Evolutionary conservation across 1,140 invertebrate species (phyloP).

Genomic region (Drosophila pallidifrons): DNA sequence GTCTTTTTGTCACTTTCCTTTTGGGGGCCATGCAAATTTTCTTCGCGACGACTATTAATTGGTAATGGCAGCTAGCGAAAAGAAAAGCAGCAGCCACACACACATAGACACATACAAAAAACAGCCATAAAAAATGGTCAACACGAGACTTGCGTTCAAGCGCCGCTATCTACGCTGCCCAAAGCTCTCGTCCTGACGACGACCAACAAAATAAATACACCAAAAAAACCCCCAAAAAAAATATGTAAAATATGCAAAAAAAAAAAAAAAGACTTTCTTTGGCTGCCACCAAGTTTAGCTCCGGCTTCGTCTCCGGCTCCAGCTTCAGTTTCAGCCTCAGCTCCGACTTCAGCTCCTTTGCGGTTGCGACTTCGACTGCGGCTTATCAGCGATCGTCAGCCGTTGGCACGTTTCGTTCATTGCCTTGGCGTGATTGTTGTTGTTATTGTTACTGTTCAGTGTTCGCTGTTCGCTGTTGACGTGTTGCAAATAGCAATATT

Average conservation of each 20-base stretch:
- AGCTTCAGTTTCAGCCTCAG: no score
- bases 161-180: conserved; percentile 30
- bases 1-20: conserved; percentile 78
- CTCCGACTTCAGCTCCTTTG: not conserved
- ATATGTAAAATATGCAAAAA: conserved; percentile 1
- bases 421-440: conserved; percentile 68
- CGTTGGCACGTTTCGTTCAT: conserved; percentile 81
- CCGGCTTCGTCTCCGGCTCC: not conserved
- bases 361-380: conserved; percentile 18
- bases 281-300: conserved; percentile 23
- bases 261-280: conserved; percentile 72
- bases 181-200: conserved; percentile 51
- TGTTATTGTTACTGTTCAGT: conserved; percentile 34
- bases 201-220: not conserved
- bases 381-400: conserved; percentile 75
- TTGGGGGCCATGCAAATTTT: conserved; percentile 73
- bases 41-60: conserved; percentile 81
- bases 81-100: conserved; percentile 47
- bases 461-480: conserved; percentile 58
- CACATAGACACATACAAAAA: conserved; percentile 40
- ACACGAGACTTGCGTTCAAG: conserved; percentile 40
- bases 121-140: conserved; percentile 76
- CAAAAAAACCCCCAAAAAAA: not conserved
- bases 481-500: conserved; percentile 81
- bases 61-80: conserved; percentile 71